Conservation (phyloP, 35 echinoderm and acorn worm genomes). For the Lytechinus pictus region DNA sequence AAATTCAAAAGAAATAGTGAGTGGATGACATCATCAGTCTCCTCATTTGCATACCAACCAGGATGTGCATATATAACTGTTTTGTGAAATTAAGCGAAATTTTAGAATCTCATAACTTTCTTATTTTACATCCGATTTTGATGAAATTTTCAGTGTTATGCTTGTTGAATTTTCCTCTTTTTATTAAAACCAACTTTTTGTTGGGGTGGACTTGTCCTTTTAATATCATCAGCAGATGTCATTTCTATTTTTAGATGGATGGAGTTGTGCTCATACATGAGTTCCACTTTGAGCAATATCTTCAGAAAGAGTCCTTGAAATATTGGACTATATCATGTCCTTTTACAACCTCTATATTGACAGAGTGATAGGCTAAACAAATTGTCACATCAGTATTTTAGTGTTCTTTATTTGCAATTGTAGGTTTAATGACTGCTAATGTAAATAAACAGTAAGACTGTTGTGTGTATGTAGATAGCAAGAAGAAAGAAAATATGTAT, state of each 20-base stretch:
- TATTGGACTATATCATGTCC: neutral
- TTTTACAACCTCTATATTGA: neutral
- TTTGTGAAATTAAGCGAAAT: too few species aligned
- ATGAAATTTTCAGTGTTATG: too few species aligned
- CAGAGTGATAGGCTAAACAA: neutral
- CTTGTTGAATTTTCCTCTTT: too few species aligned
- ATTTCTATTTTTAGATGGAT: neutral
- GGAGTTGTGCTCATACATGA: neutral
- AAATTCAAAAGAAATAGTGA: too few species aligned
- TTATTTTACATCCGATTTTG: too few species aligned
- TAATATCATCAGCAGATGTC: neutral
- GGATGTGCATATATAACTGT: too few species aligned
- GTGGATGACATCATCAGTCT: too few species aligned
- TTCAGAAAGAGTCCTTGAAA: neutral
- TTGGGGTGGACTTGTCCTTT: neutral
- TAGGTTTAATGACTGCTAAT: neutral
- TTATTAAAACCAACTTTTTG: too few species aligned
- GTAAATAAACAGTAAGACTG: neutral
- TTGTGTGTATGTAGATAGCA: too few species aligned
- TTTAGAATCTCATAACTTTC: too few species aligned
- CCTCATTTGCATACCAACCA: too few species aligned
- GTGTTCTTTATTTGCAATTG: neutral
- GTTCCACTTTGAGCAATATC: neutral
- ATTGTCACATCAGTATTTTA: neutral
- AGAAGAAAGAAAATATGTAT: too few species aligned